Evolutionary conservation across 2,888 invertebrate species (phyloP).

Genomic region (Chirona hameri): DNA sequence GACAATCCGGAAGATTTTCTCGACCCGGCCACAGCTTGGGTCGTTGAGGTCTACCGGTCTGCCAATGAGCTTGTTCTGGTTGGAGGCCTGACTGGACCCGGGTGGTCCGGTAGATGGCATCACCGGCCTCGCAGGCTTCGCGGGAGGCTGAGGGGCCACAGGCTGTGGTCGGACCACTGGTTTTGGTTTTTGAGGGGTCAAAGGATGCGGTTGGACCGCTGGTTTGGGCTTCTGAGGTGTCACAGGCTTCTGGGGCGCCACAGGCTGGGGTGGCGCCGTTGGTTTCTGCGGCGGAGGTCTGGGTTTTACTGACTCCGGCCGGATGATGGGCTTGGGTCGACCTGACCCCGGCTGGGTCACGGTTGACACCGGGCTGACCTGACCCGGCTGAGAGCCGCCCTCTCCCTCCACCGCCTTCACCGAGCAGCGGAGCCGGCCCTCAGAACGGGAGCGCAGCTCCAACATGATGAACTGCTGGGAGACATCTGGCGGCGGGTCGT

Average conservation of each 20-base stretch:
- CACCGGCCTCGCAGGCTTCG: not conserved
- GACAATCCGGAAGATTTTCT: not conserved
- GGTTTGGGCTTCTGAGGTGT: not conserved
- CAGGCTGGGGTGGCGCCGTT: not conserved
- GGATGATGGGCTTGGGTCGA: not conserved
- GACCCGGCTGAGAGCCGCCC: not conserved
- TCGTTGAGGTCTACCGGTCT: not conserved
- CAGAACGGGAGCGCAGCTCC: not conserved
- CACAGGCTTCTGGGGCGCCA: not conserved
- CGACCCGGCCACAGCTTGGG: not conserved
- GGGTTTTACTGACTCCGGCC: not conserved
- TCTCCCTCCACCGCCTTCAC: not conserved
- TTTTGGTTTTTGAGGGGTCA: not conserved
- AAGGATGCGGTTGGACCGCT: not conserved
- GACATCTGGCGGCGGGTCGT: not conserved
- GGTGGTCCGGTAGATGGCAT: not conserved
- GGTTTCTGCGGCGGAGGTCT: not conserved
- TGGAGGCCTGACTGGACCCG: not conserved
- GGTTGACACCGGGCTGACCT: not conserved
- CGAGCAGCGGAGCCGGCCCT: slow-evolving; percentile 6
- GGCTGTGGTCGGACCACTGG: not conserved
- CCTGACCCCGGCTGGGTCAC: not conserved
- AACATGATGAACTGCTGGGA: not conserved
- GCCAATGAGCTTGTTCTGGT: not conserved
- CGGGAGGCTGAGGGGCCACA: not conserved